phyloP scores from a whole-genome alignment of 2,888 invertebrate genomes.

The Leucozona laternaria region DNA sequence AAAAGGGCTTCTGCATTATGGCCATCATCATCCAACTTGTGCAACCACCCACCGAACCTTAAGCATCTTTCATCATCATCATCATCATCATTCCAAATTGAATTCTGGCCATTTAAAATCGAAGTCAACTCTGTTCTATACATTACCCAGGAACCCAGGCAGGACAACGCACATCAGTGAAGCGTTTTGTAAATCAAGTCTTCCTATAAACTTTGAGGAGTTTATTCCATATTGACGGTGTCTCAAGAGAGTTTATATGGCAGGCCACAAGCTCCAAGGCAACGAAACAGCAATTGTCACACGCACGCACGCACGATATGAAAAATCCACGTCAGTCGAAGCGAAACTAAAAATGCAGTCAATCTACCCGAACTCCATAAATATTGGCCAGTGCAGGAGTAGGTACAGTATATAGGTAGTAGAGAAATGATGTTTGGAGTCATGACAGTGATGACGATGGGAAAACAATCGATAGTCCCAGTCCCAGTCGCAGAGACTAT shows the following conservation, averaged over 20 bases:
- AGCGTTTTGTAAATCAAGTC: slow-evolving; percentile 65
- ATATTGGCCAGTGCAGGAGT: slow-evolving; percentile 47
- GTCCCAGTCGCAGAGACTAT: slow-evolving; percentile 42
- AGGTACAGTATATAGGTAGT: background rate
- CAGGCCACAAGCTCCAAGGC: slow-evolving; percentile 59
- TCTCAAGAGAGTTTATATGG: slow-evolving; percentile 68
- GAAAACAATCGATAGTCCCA: slow-evolving; percentile 65
- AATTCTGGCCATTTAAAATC: slow-evolving; percentile 66
- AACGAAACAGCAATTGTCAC: slow-evolving; percentile 74
- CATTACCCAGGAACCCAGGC: slow-evolving; percentile 1
- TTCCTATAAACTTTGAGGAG: slow-evolving; percentile 69
- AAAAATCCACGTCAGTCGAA: slow-evolving; percentile 33
- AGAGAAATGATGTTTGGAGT: slow-evolving; percentile 65
- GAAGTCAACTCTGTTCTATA: slow-evolving; percentile 37
- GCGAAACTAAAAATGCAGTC: slow-evolving; percentile 55
- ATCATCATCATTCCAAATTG: slow-evolving; percentile 51
- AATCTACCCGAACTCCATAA: slow-evolving; percentile 39
- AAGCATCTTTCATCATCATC: slow-evolving; percentile 6
- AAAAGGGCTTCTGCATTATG: slow-evolving; percentile 10
- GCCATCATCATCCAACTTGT: slow-evolving; percentile 6
- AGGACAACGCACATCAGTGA: background rate
- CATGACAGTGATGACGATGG: slow-evolving; percentile 72
- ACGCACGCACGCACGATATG: slow-evolving; percentile 57
- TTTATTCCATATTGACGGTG: slow-evolving; percentile 70
- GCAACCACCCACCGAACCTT: slow-evolving; percentile 36